A percentile compares a stretch with the other conserved stretches of the same genome.
Conservation (phyloP, 2,888 invertebrate genomes). For the Gnatocerus cornutus region DNA sequence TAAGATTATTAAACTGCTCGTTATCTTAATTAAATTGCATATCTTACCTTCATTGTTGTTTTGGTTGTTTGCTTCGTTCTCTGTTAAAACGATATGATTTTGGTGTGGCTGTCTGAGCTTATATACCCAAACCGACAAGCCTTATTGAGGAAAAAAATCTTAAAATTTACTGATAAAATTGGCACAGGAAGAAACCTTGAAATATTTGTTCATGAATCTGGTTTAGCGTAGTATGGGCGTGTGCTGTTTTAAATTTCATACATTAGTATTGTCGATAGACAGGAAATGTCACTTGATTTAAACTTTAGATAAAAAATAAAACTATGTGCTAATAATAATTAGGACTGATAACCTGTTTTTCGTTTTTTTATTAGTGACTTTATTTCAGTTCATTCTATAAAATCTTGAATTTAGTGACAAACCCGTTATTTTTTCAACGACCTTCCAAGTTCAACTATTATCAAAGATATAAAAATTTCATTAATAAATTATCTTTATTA, state of each 20-base stretch:
- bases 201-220: constrained; percentile 32
- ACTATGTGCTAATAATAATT: neutral
- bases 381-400: neutral
- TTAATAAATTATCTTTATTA: neutral
- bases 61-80: constrained; percentile 37
- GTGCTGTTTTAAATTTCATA: constrained; percentile 37
- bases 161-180: constrained; percentile 27
- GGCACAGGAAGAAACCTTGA: constrained; percentile 42
- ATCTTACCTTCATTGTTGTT: constrained; percentile 45
- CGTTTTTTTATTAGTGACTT: neutral
- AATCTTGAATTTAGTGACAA: neutral
- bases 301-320: neutral
- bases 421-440: constrained; percentile 2
- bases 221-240: constrained; percentile 34
- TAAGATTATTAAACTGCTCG: constrained; percentile 8
- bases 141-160: constrained; percentile 30
- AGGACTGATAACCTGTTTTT: neutral
- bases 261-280: neutral
- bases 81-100: constrained; percentile 35
- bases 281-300: constrained; percentile 32
- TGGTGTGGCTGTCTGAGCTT: constrained; percentile 5
- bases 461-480: neutral
- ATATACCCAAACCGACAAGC: constrained; percentile 26
- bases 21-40: constrained; percentile 5
- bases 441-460: neutral